Base-by-base conservation (phyloP, 2,888 invertebrate species). In the Plagiodera versicolora region DNA sequence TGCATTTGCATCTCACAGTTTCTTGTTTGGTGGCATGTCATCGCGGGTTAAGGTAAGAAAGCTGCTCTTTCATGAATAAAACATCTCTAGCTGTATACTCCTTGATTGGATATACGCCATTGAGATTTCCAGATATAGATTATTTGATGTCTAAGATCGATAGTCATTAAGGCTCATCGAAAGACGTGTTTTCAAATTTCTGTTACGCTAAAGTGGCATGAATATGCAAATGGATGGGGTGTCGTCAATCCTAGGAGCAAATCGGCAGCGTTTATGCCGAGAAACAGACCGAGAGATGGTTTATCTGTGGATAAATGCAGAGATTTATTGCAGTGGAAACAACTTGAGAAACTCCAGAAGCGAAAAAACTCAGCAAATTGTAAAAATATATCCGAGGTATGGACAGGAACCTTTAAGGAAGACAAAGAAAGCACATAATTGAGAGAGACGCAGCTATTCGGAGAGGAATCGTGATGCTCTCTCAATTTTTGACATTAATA, bases 1-100 rank as follows among this genome's bases (percentile, higher is more conserved):
- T 79, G 79, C 79, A 79, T 80, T 80, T 79, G 79, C 79, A 79
- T 80, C 79, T 77, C 77, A 78, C 79, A 78, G 78, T 77, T 78
- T 78, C 78, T 79, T 78, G 79, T 77, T n/a, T 76, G 78, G 78
- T 77, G 77, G 77, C 73, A 73, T 77, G 80, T 79, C 79, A 76
- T 74, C 74, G 72, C 73, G 76, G 77, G 78, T 80, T 79, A 80
- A 79, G 79, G 80, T 80, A 79, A 77, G 79, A 78, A 77, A 79
- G 77, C 77, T 74, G 78, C 77, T 75, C 73, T n/a, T n/a, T 72
- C 72, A 78, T 80, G 79, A 80, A 80, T 80, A 76, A 80, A 80
- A 79, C 80, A 80, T 59, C 39, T 39, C 57, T 48, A 53, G 66
- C 60, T 63, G 75, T 75, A 73, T 74, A 73, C 73, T 71, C 74